phyloP scores from a whole-genome alignment of 2,797 vertebrate genomes.

The Peromyscus eremicus region DNA sequence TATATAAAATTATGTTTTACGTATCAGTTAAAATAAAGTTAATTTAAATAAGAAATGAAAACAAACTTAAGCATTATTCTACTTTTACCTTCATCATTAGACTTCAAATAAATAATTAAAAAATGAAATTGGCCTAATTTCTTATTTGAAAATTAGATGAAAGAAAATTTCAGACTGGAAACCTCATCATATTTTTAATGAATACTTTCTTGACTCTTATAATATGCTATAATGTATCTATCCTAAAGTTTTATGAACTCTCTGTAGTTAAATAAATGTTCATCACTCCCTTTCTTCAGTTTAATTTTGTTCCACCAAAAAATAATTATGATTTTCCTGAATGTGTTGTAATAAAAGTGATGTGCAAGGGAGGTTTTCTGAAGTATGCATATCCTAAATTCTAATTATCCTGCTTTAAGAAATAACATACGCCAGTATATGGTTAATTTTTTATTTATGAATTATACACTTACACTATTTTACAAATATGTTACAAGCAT shows the following conservation, averaged over 20 bases:
- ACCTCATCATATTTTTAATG: neutral
- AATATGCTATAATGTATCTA: neutral
- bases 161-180: neutral
- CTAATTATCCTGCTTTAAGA: neutral
- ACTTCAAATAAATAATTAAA: neutral
- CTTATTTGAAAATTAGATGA: neutral
- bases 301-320: neutral
- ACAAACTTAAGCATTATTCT: neutral
- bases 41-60: neutral
- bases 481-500: neutral
- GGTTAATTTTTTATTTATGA: neutral
- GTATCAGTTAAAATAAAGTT: neutral
- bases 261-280: neutral
- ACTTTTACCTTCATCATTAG: neutral
- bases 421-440: neutral
- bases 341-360: neutral
- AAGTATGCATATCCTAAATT: neutral
- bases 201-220: neutral
- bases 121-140: neutral
- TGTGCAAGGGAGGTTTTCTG: neutral
- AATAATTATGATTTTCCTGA: neutral
- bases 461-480: neutral
- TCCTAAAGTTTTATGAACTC: neutral
- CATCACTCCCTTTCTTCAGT: neutral
- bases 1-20: neutral